Evolutionary conservation across 2,797 vertebrate genomes (phyloP), one percentile per base, ranked within the genome.

Genomic region (Myotis planiceps): DNA sequence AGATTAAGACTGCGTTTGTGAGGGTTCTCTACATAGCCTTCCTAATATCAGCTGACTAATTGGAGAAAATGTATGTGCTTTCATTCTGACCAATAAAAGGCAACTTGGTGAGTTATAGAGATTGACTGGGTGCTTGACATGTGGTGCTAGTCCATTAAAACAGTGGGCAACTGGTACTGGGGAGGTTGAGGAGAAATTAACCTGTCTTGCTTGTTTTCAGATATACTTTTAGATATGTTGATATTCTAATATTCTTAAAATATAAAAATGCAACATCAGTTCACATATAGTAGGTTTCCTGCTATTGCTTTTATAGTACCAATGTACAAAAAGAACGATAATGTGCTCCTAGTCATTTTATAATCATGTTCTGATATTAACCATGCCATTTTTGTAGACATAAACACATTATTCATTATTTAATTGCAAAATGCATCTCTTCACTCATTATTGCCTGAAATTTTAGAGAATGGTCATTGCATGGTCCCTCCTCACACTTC

Each of bases 261-360:
- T 81, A 96, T 96, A 79, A 96, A 97, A 96, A 93, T 68, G n/a
- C 60, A 71, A 66, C 47, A 14, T 58, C 0, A 0, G 29, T 96
- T 92, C 90, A 94, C 60, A 95, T 37, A 42, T 1, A 65, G 16
- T 21, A 89, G 23, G 9, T 91, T 96, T 90, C 47, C 79, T 86
- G 42, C 51, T 71, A 74, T 94, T 96, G 47, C 16, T 97, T 98
- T 91, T 96, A 34, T 96, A 84, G 78, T 88, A 79, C 6, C 2
- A 34, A 68, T 95, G 32, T 98, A 78, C 68, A 95, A 89, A 96
- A 92, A 97, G 75, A 96, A 96, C 80, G 87, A 81, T 97, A 74
- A 58, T 75, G 66, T 94, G 58, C 51, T 96, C 84, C 96, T 97
- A 89, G 75, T 96, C 83, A n/a, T 88, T 55, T 82, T 81, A 93